Evolutionary conservation across 1,140 invertebrate genomes (phyloP), one percentile per base, ranked within the genome.

Genomic region (Lepidurus couesii): DNA sequence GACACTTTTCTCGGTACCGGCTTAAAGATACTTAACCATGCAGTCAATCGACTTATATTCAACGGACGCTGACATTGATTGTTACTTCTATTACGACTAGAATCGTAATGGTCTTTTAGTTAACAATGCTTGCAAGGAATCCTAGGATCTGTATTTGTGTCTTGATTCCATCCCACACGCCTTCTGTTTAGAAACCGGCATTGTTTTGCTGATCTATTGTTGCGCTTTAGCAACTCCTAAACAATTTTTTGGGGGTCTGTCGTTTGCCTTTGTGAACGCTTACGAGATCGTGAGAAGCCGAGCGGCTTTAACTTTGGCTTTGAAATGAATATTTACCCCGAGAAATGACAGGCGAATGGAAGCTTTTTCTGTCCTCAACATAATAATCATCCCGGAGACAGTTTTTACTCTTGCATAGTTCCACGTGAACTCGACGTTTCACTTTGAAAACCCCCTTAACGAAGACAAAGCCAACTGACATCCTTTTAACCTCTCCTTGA

Each of bases 401-500:
- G 13, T 21, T 65, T 65, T 65, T 65, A 21, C 53, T 65, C 8
- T 65, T 21, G 53, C 53, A 65, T 65, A 16, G 53, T 13, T 13
- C 16, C 53, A 21, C 53, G 13, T 65, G 53, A 65, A 65, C 53
- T 65, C 21, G 6, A 65, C 53, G 16, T 65, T 13, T 65, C n/a
- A 16, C 21, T 65, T 65, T 65, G 53, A 11, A 65, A n/a, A 21
- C 16, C 53, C 53, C 53, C 53, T 11, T 21, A 65, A 65, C 16
- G 13, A 16, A 65, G 21, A 65, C 53, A 65, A 65, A 65, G 53
- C 16, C 16, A 13, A 65, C 16, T 65, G 53, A 65, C 13, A 65
- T 65, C 53, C 53, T 65, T 65, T 65, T 65, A 65, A 65, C 53
- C 53, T 65, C 53, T 65, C 53, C 53, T 65, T 65, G 53, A 65